Conservation (phyloP, 1,140 invertebrate genomes). For the Hycleus cichorii region DNA sequence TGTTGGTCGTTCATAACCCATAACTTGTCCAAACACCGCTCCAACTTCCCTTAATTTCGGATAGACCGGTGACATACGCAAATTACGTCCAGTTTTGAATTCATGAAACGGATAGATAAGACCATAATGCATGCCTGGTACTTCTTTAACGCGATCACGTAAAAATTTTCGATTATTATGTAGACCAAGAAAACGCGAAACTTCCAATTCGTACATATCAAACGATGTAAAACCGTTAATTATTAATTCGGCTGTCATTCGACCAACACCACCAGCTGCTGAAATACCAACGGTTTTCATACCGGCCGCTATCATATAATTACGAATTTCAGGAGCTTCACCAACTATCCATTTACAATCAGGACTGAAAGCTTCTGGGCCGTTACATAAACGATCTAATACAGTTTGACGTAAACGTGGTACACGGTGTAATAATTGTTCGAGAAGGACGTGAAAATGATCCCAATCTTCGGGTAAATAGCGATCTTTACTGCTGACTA, state of each 20-base stretch:
- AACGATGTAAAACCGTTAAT: slow-evolving; percentile 71
- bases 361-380: slow-evolving; percentile 90
- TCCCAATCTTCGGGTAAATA: slow-evolving; percentile 85
- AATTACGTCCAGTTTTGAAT: slow-evolving; percentile 81
- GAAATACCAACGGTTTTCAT: slow-evolving; percentile 92
- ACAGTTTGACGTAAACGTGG: slow-evolving; percentile 66
- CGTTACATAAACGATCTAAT: slow-evolving; percentile 73
- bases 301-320: slow-evolving; percentile 93
- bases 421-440: slow-evolving; percentile 76
- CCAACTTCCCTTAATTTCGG: slow-evolving; percentile 84
- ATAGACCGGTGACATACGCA: slow-evolving; percentile 95
- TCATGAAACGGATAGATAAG: slow-evolving; percentile 78
- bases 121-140: slow-evolving; percentile 80
- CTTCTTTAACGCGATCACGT: slow-evolving; percentile 86
- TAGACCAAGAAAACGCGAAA: slow-evolving; percentile 85
- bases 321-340: slow-evolving; percentile 85
- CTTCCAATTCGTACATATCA: slow-evolving; percentile 87
- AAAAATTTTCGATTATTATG: slow-evolving; percentile 96
- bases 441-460: slow-evolving; percentile 84
- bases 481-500: slow-evolving; percentile 48
- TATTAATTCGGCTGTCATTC: slow-evolving; percentile 83
- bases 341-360: slow-evolving; percentile 89
- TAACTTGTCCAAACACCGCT: slow-evolving; percentile 95
- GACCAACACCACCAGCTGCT: slow-evolving; percentile 89
- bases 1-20: slow-evolving; percentile 95